Percentiles rank a stretch among this genome's conserved stretches.
Evolutionary conservation across 1,140 invertebrate genomes (phyloP).

Genomic region (Agrypnia vestita): DNA sequence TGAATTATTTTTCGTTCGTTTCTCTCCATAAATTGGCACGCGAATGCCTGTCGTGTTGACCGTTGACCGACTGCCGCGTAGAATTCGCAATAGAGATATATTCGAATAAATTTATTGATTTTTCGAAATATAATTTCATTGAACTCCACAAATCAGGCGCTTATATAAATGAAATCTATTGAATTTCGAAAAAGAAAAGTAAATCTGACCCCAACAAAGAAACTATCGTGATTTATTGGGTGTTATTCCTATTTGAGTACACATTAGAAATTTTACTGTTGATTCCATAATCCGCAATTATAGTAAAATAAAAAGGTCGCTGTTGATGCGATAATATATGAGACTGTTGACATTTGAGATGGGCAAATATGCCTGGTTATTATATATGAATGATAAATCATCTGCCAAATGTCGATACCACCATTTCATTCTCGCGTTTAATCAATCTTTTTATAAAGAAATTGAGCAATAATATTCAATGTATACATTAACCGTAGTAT

Average conservation of each 20-base stretch:
- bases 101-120: constrained; percentile 9
- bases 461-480: no score
- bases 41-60: constrained; percentile 3
- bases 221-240: constrained; percentile 5
- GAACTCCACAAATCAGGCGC: constrained; percentile 1
- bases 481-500: no score
- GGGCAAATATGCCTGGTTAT: no score
- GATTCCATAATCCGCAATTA: background rate
- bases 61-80: background rate
- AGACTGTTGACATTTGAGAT: background rate
- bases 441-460: no score
- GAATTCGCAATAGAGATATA: background rate
- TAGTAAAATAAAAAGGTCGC: constrained; percentile 7
- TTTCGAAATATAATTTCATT: background rate
- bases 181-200: background rate
- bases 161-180: constrained; percentile 1
- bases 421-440: no score
- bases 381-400: no score
- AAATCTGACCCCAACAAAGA: constrained; percentile 5
- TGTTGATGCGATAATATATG: constrained; percentile 14
- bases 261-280: background rate
- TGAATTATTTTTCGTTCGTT: background rate
- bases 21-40: constrained; percentile 6
- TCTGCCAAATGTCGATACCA: no score
- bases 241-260: constrained; percentile 5